Evolutionary conservation across 2,888 invertebrate species (phyloP), one percentile per base, ranked within the genome.

Genomic region (Frankliniella fusca): DNA sequence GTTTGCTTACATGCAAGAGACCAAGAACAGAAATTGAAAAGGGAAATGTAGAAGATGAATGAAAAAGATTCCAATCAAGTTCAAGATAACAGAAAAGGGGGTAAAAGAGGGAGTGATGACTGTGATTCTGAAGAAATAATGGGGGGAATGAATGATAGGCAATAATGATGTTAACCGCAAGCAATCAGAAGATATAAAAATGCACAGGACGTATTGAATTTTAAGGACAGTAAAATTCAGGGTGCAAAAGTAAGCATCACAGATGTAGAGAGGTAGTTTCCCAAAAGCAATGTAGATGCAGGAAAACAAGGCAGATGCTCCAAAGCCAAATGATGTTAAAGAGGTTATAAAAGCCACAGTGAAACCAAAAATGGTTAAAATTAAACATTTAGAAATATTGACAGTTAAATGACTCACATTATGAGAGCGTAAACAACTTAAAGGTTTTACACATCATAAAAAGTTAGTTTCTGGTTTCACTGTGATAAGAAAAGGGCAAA

Each of bases 331-430:
- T 27, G 70, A 27, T 23, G 27, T 7, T 76, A 76, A 27, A 27
- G 27, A 76, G 70, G 70, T 27, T 76, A n/a, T 23, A 76, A 27
- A 76, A 76, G 70, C 70, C 70, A 76, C 70, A 76, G 70, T 76
- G 70, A 76, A 76, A 76, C 70, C 70, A 76, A 15, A 54, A 54
- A 54, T 38, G 38, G 20, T 1, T 54, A 12, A 54, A 15, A 12
- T 76, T 27, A 76, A 76, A 23, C 23, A 76, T 11, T 9, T 12
- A 76, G 8, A 2, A 76, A 3, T 23, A 76, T 12, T 76, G 23
- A 27, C n/a, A 61, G 18, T 76, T 76, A 10, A 27, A 76, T 20
- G 27, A 27, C 0, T 27, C 27, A 23, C 12, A 76, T n/a, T 23
- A 9, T 27, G 11, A 5, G 27, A 27, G 23, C 27, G 9, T 27